Percentiles rank a stretch among this genome's conserved stretches.
Conservation (phyloP, 2,113 vertebrate species). For the Pygoscelis adeliae region DNA sequence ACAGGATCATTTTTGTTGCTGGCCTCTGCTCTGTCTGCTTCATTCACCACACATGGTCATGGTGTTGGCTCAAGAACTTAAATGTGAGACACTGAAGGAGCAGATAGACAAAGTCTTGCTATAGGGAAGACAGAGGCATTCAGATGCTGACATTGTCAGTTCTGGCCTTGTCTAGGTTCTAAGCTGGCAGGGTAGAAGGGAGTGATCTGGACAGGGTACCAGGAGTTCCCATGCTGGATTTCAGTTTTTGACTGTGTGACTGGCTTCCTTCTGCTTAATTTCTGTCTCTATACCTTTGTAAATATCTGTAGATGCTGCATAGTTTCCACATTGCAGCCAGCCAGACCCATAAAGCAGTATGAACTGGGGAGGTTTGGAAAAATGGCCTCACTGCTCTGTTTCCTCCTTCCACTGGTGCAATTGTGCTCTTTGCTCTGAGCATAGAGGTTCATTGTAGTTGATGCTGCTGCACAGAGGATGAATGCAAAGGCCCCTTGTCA, state of each 20-base stretch:
- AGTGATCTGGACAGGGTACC: neutral
- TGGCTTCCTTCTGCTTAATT: neutral
- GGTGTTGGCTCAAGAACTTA: neutral
- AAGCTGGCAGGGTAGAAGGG: neutral
- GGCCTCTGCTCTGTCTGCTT: neutral
- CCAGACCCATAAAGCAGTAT: neutral
- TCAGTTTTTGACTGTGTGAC: neutral
- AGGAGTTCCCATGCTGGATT: neutral
- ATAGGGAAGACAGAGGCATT: neutral
- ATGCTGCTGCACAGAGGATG: neutral
- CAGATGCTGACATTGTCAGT: neutral
- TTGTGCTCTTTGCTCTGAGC: neutral
- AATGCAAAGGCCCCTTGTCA: neutral
- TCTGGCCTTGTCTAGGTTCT: neutral
- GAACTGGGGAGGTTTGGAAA: neutral
- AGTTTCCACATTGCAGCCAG: neutral
- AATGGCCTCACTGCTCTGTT: neutral
- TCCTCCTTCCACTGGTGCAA: neutral
- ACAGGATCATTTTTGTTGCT: neutral
- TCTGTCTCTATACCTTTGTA: neutral
- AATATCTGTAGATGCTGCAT: neutral
- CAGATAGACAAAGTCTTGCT: neutral
- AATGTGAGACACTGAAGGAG: neutral
- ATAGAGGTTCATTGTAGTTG: neutral
- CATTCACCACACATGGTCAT: neutral